phyloP scores from a whole-genome alignment of 2,113 vertebrate genomes.

The Lathamus discolor region DNA sequence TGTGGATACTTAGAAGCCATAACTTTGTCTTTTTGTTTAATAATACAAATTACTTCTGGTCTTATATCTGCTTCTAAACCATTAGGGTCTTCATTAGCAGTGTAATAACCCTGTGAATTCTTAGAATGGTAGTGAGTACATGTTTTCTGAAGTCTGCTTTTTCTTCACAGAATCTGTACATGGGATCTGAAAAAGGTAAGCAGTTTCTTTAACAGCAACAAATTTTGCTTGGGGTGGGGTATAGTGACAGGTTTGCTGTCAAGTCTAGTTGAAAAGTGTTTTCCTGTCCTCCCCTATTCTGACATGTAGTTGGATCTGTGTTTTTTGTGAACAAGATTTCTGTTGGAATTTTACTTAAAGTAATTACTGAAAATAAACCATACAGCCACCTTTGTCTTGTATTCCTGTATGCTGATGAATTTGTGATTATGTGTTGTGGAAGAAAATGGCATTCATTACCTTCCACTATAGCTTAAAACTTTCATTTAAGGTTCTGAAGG shows the following conservation, averaged over 20 bases:
- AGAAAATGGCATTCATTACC: not conserved
- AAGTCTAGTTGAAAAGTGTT: not conserved
- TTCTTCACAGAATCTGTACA: conserved; percentile 87
- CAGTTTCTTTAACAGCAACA: not conserved
- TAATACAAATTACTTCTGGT: not conserved
- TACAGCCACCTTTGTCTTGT: not conserved
- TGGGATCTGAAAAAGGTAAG: conserved; percentile 94
- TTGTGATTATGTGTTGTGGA: not conserved
- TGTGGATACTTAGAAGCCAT: not conserved
- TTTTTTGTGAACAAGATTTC: not conserved
- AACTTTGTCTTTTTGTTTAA: not conserved
- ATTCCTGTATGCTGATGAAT: not conserved
- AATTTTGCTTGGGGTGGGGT: not conserved
- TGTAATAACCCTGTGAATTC: not conserved
- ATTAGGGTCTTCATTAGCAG: not conserved
- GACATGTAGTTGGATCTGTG: not conserved
- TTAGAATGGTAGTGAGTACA: not conserved
- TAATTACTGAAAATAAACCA: not conserved
- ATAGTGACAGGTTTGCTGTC: not conserved
- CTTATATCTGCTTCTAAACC: not conserved
- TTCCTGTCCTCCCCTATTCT: not conserved
- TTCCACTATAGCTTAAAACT: not conserved
- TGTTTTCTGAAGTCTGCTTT: not conserved
- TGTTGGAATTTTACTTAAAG: not conserved
- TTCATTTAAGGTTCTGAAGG: not conserved